Percentiles rank a stretch among this genome's conserved stretches.
Evolutionary conservation across 2,113 vertebrate genomes (phyloP).

Genomic region (Fregetta grallaria): DNA sequence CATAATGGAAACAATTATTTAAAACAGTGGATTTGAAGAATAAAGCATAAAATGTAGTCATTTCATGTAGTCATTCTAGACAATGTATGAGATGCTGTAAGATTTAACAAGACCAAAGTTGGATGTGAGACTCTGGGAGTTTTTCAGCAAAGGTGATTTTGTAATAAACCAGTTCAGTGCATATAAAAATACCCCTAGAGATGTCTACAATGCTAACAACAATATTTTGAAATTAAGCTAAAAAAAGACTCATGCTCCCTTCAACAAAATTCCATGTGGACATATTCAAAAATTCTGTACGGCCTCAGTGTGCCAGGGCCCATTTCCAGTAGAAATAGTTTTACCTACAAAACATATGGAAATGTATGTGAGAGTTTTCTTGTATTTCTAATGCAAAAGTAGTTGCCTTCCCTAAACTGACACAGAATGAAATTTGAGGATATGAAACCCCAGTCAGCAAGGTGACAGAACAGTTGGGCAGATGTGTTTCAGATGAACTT

Average conservation of each 20-base stretch:
- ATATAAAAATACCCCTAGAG: not conserved
- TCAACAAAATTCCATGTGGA: not conserved
- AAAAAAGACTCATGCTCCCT: not conserved
- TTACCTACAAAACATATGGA: not conserved
- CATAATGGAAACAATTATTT: not conserved
- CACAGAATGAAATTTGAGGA: not conserved
- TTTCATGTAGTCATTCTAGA: not conserved
- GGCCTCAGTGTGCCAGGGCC: not conserved
- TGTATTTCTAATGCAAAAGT: not conserved
- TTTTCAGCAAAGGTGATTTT: slow-evolving; percentile 25
- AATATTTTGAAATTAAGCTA: slow-evolving; percentile 29
- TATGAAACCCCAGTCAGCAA: not conserved
- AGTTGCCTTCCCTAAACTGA: not conserved
- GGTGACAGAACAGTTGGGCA: not conserved
- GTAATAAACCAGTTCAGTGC: not conserved
- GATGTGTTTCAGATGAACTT: not conserved
- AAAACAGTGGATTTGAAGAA: not conserved
- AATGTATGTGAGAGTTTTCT: not conserved
- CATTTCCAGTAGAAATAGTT: not conserved
- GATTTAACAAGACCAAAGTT: not conserved
- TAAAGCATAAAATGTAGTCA: not conserved
- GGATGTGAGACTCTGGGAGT: not conserved
- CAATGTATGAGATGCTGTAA: not conserved
- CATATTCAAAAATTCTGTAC: not conserved
- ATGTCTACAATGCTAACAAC: not conserved